Evolutionary conservation across 2,113 vertebrate genomes (phyloP).

Genomic region (Oxygymnocypris stewartii): DNA sequence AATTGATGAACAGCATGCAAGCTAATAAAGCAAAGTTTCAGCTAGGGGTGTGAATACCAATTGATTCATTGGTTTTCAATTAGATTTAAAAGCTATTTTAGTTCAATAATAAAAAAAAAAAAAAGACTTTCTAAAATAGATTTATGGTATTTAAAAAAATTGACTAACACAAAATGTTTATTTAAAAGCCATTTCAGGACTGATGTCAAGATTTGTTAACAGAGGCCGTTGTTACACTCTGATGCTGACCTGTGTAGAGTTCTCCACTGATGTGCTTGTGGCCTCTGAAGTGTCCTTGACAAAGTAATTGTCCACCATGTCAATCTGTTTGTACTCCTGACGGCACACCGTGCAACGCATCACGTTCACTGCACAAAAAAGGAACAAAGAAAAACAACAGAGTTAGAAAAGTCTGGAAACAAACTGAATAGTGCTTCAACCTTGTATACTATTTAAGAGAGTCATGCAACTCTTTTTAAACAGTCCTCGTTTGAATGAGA

Average conservation of each 20-base stretch:
- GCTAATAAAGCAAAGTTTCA: not conserved
- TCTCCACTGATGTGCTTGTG: conserved; percentile 87
- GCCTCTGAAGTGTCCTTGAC: conserved; percentile 93
- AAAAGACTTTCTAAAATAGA: not conserved
- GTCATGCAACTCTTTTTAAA: not conserved
- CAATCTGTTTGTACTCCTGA: conserved; percentile 96
- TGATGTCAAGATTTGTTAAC: not conserved
- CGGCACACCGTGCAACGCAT: conserved; percentile 92
- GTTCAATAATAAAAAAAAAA: not conserved
- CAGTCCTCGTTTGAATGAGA: not conserved
- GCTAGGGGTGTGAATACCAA: not conserved
- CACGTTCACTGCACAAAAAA: conserved; percentile 81
- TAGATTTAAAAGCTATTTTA: not conserved
- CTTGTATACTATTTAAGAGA: not conserved
- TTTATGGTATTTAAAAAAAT: not conserved
- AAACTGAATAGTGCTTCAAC: not conserved
- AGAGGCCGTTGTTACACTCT: not conserved
- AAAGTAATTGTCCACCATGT: conserved; percentile 98
- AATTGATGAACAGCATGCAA: not conserved
- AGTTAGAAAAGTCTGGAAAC: not conserved
- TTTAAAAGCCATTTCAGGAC: not conserved
- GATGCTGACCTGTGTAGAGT: conserved; percentile 86
- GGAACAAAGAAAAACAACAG: not conserved
- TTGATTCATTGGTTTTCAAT: not conserved
- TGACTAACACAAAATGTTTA: not conserved